These are phyloP conservation scores for Ecliptopera silaceata DNA, from an alignment of 2,888 invertebrate genomes.

Conservation along the genomic window DNA sequence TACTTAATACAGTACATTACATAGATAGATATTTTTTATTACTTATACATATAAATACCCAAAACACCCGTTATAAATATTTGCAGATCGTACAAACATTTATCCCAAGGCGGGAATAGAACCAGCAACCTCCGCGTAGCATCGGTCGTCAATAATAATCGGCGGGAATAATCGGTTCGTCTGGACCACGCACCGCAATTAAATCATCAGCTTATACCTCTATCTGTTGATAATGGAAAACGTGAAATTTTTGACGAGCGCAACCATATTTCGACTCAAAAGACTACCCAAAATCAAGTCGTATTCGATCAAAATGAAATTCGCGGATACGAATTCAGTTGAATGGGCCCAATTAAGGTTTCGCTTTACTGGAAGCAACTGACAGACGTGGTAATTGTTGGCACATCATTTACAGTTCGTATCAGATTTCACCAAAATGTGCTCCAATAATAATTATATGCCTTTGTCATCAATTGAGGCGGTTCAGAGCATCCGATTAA, in stretches of 20 bases:
- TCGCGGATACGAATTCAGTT: constrained; percentile 25
- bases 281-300: constrained; percentile 11
- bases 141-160: too few relatives aligned
- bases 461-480: constrained; percentile 15
- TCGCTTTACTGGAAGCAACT: constrained; percentile 23
- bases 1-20: too few relatives aligned
- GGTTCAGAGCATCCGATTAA: constrained; percentile 4
- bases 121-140: too few relatives aligned
- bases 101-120: too few relatives aligned
- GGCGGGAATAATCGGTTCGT: too few relatives aligned
- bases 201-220: neutral
- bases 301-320: constrained; percentile 24
- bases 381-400: constrained; percentile 31
- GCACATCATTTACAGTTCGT: constrained; percentile 27
- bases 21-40: too few relatives aligned
- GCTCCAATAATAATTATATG: constrained; percentile 17
- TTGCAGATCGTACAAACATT: too few relatives aligned
- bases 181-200: neutral
- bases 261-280: constrained; percentile 5
- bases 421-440: constrained; percentile 17
- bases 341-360: constrained; percentile 29
- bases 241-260: neutral
- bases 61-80: too few relatives aligned
- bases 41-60: too few relatives aligned
- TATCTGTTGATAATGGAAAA: neutral